Percentiles rank a stretch among this genome's conserved stretches.
Conservation (phyloP, 2,888 invertebrate genomes). For the Geotrupes spiniger region DNA sequence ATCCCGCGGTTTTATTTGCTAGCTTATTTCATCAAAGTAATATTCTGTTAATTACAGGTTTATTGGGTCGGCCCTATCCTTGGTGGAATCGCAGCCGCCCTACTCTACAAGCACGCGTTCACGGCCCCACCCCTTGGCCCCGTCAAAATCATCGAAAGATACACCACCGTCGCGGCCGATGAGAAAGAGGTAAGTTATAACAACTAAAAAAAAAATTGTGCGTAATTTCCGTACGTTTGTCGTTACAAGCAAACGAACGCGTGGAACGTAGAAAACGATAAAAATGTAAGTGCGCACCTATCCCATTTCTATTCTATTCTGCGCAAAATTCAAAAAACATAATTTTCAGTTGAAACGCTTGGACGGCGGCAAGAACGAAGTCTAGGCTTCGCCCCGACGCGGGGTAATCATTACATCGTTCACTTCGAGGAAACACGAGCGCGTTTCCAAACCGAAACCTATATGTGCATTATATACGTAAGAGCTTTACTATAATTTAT, state of each 20-base stretch:
- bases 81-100: constrained; percentile 74
- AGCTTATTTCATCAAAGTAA: no score
- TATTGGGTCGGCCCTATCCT: constrained; percentile 88
- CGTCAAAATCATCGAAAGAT: constrained; percentile 52
- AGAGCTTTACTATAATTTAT: background rate
- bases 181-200: constrained; percentile 65
- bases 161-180: constrained; percentile 58
- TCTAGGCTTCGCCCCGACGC: constrained; percentile 18
- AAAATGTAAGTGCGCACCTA: constrained; percentile 27
- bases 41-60: constrained; percentile 51
- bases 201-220: no score
- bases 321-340: no score
- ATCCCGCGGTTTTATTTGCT: no score
- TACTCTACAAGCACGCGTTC: constrained; percentile 71
- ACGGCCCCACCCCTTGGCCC: constrained; percentile 50
- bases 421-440: constrained; percentile 9
- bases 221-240: no score
- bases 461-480: constrained; percentile 6
- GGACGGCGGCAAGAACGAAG: constrained; percentile 36
- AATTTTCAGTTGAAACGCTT: constrained; percentile 36
- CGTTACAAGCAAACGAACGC: constrained; percentile 29
- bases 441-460: background rate
- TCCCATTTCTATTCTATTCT: no score
- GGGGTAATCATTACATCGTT: constrained; percentile 11
- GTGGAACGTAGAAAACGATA: constrained; percentile 32